phyloP scores from a whole-genome alignment of 2,797 vertebrate species.

The Periophthalmus magnuspinnatus region DNA sequence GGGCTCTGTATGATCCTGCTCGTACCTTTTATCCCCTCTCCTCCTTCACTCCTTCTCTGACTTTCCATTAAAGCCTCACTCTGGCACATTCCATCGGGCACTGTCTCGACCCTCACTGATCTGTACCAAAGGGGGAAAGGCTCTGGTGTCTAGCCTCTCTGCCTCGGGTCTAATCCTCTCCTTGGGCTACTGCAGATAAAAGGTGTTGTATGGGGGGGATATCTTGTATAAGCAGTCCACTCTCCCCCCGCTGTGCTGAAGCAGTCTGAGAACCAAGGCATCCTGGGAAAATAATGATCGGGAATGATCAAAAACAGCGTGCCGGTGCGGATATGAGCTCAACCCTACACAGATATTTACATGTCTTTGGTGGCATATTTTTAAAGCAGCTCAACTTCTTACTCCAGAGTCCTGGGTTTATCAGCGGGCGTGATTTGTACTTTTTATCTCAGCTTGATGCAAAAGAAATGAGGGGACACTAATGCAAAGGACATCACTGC shows the following conservation, averaged over 20 bases:
- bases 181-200: conserved; percentile 69
- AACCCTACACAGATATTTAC: conserved; percentile 45
- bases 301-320: conserved; percentile 48
- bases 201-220: conserved; percentile 61
- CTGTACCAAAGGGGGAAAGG: conserved; percentile 38
- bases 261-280: conserved; percentile 55
- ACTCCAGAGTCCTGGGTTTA: conserved; percentile 24
- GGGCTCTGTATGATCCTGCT: conserved; percentile 28
- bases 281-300: conserved; percentile 44
- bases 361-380: conserved; percentile 29
- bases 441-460: conserved; percentile 33
- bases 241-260: conserved; percentile 39
- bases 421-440: conserved; percentile 30
- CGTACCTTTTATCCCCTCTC: conserved; percentile 36
- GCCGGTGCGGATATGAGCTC: conserved; percentile 4
- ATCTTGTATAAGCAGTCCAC: conserved; percentile 47
- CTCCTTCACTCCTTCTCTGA: conserved; percentile 20
- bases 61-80: conserved; percentile 45
- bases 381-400: conserved; percentile 28
- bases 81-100: conserved; percentile 25
- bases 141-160: conserved; percentile 59
- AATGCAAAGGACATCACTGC: conserved; percentile 61
- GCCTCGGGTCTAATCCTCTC: conserved; percentile 67
- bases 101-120: conserved; percentile 23
- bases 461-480: neutral